A percentile compares a stretch with the other conserved stretches of the same genome.
Evolutionary conservation across 2,888 invertebrate species (phyloP).

Genomic region (Corythucha ciliata): DNA sequence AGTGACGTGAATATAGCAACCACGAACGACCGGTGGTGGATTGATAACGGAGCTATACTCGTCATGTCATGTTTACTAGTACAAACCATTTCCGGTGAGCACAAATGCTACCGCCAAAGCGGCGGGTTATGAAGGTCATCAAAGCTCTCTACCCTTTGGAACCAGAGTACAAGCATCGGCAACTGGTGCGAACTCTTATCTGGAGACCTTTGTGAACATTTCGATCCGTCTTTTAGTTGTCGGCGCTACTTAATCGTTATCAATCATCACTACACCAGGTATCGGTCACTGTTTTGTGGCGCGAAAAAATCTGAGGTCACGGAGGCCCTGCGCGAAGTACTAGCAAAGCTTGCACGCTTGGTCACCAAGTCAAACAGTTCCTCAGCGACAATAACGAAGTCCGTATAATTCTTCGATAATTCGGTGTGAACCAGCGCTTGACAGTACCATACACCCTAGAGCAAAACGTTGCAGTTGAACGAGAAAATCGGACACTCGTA

Average conservation of each 20-base stretch:
- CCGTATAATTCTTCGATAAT: conserved; percentile 24
- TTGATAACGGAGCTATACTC: no score
- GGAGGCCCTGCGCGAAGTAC: conserved; percentile 3
- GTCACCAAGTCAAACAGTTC: conserved; percentile 14
- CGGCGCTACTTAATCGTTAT: conserved; percentile 15
- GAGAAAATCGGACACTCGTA: conserved; percentile 29
- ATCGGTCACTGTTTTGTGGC: no score
- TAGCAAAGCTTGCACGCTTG: not conserved
- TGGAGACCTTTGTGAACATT: conserved; percentile 34
- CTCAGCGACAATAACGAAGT: conserved; percentile 18
- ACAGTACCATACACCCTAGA: conserved; percentile 29
- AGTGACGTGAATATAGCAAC: no score
- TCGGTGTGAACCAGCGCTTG: conserved; percentile 26
- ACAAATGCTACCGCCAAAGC: no score
- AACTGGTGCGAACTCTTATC: conserved; percentile 35
- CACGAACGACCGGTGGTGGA: no score
- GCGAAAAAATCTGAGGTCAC: conserved; percentile 18
- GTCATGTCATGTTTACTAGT: no score
- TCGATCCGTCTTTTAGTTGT: conserved; percentile 25
- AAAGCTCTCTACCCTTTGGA: conserved; percentile 32
- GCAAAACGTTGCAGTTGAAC: conserved; percentile 28
- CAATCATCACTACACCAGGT: conserved; percentile 13
- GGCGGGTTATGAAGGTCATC: no score
- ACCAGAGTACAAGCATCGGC: conserved; percentile 22
- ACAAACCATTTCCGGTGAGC: no score